These are phyloP conservation scores for Alosa sapidissima DNA, from an alignment of 2,797 vertebrate genomes.

Conservation along the genomic window DNA sequence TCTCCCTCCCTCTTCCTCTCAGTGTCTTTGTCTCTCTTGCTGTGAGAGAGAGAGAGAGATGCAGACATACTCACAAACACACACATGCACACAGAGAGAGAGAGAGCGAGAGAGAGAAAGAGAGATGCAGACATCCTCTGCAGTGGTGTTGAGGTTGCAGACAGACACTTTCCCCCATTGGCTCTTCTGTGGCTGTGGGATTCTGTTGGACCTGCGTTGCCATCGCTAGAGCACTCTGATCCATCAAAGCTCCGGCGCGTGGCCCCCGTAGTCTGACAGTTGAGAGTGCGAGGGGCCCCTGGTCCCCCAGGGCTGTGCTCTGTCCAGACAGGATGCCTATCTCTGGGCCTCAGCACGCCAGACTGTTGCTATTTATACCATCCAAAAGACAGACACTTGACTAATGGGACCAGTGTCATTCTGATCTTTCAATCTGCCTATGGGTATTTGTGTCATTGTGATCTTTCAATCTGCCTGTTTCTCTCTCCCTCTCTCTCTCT, in stretches of 20 bases:
- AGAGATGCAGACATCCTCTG: not conserved
- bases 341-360: not conserved
- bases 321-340: not conserved
- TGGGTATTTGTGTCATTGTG: conserved; percentile 37
- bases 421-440: conserved; percentile 17
- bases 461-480: not conserved
- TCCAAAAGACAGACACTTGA: conserved; percentile 1
- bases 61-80: not conserved
- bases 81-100: not conserved
- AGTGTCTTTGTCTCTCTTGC: no score
- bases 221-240: not conserved
- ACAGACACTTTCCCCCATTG: not conserved
- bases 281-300: not conserved
- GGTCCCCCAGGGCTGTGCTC: not conserved
- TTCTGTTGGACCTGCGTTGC: not conserved
- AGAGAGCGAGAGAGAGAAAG: not conserved
- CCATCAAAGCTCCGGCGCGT: not conserved
- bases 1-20: no score
- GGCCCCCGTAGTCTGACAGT: not conserved
- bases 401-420: conserved; percentile 11
- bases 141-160: not conserved
- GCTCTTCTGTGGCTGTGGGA: not conserved
- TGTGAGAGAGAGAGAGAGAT: no score
- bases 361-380: not conserved
- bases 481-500: not conserved